A percentile compares a stretch with the other conserved stretches of the same genome.
phyloP scores from a whole-genome alignment of 2,888 invertebrate species.

The Zele albiditarsus region DNA sequence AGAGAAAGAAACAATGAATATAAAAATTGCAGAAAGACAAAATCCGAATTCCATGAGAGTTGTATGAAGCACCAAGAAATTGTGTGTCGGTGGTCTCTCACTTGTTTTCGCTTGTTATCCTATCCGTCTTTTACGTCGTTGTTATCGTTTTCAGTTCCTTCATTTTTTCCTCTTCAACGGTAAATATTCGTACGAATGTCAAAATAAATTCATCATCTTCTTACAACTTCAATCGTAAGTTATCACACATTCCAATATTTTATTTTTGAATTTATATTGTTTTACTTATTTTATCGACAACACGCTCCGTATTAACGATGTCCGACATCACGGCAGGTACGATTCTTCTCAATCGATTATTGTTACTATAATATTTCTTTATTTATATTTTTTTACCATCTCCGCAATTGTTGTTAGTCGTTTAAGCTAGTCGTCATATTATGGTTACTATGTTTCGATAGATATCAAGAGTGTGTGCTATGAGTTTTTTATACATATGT shows the following conservation, averaged over 20 bases:
- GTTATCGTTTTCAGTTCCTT: not conserved
- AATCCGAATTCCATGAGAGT: not conserved
- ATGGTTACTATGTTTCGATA: not conserved
- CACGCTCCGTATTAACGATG: slow-evolving; percentile 18
- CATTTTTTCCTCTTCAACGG: not conserved
- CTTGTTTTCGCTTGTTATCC: not conserved
- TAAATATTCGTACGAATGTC: not conserved
- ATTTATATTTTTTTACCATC: not conserved
- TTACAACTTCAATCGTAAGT: slow-evolving; percentile 19
- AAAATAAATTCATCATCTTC: not conserved
- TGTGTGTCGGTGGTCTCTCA: not conserved
- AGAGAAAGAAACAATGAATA: not conserved
- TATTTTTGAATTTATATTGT: slow-evolving; percentile 13
- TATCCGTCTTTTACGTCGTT: not conserved
- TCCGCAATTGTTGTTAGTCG: not conserved
- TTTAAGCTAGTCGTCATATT: slow-evolving; percentile 30
- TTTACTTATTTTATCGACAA: slow-evolving; percentile 12
- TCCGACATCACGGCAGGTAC: slow-evolving; percentile 31
- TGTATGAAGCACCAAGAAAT: not conserved
- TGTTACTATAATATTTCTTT: not conserved
- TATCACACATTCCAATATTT: slow-evolving; percentile 2
- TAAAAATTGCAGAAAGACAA: not conserved
- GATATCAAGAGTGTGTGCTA: not conserved
- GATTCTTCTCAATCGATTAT: slow-evolving; percentile 31
- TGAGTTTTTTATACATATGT: not conserved